Evolutionary conservation across 2,113 vertebrate species (phyloP).

Genomic region (Oceanodroma tethys): DNA sequence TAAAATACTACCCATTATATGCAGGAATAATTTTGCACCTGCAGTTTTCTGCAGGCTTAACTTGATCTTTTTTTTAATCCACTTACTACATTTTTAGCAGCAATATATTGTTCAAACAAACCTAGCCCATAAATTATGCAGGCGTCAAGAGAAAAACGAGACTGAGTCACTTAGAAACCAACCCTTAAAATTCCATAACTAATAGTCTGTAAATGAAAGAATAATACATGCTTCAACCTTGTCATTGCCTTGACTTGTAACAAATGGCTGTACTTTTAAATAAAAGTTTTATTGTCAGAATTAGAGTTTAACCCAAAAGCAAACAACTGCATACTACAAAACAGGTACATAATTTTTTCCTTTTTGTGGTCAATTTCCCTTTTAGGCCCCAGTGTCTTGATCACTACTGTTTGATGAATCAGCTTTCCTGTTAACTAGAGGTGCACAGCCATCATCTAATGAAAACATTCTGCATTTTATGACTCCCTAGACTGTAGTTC

Average conservation of each 20-base stretch:
- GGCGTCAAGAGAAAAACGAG: background rate
- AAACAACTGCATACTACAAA: constrained; percentile 20
- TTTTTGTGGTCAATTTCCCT: constrained; percentile 28
- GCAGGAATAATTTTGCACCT: background rate
- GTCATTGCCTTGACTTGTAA: background rate
- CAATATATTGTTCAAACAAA: background rate
- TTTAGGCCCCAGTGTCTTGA: constrained; percentile 36
- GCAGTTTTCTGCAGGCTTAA: background rate
- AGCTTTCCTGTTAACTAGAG: constrained; percentile 73
- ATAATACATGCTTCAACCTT: background rate
- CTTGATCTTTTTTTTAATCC: background rate
- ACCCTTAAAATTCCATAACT: background rate
- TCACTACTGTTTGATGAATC: constrained; percentile 73
- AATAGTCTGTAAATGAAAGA: background rate
- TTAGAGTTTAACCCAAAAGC: constrained; percentile 23
- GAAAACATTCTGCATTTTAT: constrained; percentile 78
- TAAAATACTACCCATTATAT: background rate
- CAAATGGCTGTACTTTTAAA: background rate
- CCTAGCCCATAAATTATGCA: background rate
- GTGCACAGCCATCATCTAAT: constrained; percentile 73
- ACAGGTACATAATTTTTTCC: background rate
- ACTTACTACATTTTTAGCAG: background rate
- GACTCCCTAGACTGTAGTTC: constrained; percentile 74
- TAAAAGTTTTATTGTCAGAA: background rate
- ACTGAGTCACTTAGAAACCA: background rate